A percentile compares a stretch with the other conserved stretches of the same genome.
Evolutionary conservation across 2,888 invertebrate species (phyloP).

Genomic region (Ferrisia virgata): DNA sequence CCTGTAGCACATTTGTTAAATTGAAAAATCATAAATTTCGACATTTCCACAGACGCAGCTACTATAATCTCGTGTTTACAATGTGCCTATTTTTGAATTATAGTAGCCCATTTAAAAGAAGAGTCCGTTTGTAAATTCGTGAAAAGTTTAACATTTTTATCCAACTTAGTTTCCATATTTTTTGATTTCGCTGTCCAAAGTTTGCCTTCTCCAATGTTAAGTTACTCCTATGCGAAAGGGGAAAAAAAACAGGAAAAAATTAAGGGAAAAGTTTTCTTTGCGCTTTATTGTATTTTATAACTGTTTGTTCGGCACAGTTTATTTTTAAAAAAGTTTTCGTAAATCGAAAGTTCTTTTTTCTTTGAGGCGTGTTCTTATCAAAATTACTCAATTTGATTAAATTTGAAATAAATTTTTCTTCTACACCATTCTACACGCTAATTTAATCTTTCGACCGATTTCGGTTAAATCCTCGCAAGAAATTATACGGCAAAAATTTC

Average conservation of each 20-base stretch:
- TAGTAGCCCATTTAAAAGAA: background rate
- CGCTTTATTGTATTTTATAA: slow-evolving; percentile 24
- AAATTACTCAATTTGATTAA: slow-evolving; percentile 32
- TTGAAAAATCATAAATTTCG: slow-evolving; percentile 28
- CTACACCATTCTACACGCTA: background rate
- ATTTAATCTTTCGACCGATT: background rate
- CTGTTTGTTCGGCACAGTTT: slow-evolving; percentile 4
- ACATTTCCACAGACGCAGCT: background rate
- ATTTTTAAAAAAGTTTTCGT: slow-evolving; percentile 7
- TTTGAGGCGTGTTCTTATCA: slow-evolving; percentile 25
- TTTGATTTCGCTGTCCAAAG: slow-evolving; percentile 15
- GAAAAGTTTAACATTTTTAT: background rate
- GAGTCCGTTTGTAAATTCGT: slow-evolving; percentile 2
- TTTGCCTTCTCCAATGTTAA: background rate
- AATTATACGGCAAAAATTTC: background rate
- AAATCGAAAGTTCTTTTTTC: slow-evolving; percentile 1
- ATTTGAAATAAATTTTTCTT: slow-evolving; percentile 13
- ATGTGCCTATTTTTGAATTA: slow-evolving; percentile 15
- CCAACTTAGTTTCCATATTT: slow-evolving; percentile 17
- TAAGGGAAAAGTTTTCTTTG: slow-evolving; percentile 21
- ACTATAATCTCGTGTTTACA: background rate
- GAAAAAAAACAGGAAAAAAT: slow-evolving; percentile 1
- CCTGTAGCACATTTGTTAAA: background rate
- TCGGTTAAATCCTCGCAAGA: background rate
- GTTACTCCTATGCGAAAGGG: background rate